Evolutionary conservation across 1,140 invertebrate genomes (phyloP), one percentile per base, ranked within the genome.

Genomic region (Trichoplusia ni): DNA sequence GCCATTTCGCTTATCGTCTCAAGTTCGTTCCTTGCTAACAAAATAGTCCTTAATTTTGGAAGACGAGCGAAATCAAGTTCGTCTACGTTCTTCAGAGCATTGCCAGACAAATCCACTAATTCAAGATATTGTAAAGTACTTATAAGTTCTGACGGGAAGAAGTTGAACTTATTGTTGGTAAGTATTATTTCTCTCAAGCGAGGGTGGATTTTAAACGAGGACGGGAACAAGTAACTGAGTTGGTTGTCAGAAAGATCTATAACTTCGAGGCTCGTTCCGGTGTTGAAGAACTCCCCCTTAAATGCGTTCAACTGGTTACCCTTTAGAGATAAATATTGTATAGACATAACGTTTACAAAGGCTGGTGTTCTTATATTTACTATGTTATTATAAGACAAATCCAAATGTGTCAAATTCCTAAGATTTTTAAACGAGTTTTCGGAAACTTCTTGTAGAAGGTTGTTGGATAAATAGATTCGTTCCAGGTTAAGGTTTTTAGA

Each of bases 61-160:
- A 97, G 90, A 38, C 96, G 93, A 0, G 96, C 94, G 85, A 98
- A 98, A 73, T 96, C 95, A 67, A 96, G 92, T 79, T 97, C 96
- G 58, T 95, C 95, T 4, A 98, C 91, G 11, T 92, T 93, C 79
- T 94, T 95, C 13, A 98, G 84, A 54, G 92, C 91, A 81, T 98
- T 98, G 0, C 92, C 82, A 1, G 94, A 94, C n/a, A 98, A 87
- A 79, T 96, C 94, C 0, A 98, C 86, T 44, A 91, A 83, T 77
- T 96, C 93, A 19, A 98, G 83, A 75, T 94, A 95, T 79, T 96
- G 95, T 40, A 96, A 84, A 44, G 93, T 92, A 62, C 93, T 93
- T 54, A 97, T 93, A 31, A 96, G 91, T 82, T 97, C 96, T 7
- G 95, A 94, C 0, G 95, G 95, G 84, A 97, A 97, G 77, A 95